phyloP scores from a whole-genome alignment of 2,797 vertebrate genomes.

The Chelmon rostratus region DNA sequence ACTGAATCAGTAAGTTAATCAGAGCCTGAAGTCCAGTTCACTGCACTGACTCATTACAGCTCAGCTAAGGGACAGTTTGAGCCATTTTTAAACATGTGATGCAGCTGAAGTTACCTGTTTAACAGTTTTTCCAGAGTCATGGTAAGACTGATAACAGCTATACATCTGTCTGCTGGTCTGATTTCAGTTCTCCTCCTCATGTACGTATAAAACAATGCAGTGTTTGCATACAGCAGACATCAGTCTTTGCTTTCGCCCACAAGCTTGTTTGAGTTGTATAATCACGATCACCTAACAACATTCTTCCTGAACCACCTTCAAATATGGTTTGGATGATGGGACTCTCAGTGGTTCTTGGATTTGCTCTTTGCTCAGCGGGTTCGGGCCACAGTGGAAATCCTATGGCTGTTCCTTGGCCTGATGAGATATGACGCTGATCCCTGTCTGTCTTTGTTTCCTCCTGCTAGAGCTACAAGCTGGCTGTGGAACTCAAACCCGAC shows the following conservation, averaged over 20 bases:
- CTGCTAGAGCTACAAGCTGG: constrained; percentile 91
- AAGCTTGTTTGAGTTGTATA: background rate
- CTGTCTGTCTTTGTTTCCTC: constrained; percentile 20
- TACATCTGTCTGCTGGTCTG: background rate
- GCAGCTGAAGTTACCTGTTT: background rate
- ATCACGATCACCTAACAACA: background rate
- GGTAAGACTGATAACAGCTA: background rate
- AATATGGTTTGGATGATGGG: background rate
- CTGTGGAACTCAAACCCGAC: constrained; percentile 93
- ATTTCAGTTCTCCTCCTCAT: background rate
- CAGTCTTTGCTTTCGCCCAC: background rate
- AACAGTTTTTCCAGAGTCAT: background rate
- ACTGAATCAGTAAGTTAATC: background rate
- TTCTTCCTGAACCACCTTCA: background rate
- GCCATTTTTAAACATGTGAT: background rate
- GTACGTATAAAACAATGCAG: too few relatives aligned
- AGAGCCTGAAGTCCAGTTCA: background rate
- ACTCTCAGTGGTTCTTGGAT: background rate
- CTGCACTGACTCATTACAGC: background rate
- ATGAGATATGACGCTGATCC: background rate
- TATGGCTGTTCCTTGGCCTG: background rate
- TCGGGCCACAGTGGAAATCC: background rate
- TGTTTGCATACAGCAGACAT: background rate
- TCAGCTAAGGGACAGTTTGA: background rate
- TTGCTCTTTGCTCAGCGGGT: background rate